Conservation (phyloP, 2,888 invertebrate species). For the Nowickia ferox region DNA sequence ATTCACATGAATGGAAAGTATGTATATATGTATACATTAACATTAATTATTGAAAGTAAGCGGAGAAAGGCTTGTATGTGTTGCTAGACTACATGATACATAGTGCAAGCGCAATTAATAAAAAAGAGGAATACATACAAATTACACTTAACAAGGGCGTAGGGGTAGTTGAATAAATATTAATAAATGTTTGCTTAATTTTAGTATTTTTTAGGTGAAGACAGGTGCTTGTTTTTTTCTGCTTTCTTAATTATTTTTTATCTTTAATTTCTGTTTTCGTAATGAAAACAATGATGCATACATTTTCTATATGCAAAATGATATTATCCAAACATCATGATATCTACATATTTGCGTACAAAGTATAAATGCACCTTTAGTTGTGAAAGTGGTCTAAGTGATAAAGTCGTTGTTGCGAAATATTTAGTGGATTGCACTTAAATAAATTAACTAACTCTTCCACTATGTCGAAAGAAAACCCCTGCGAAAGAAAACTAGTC, state of each 20-base stretch:
- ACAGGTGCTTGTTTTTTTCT: conserved; percentile 56
- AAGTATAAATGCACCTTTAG: too few species aligned
- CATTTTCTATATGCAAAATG: conserved; percentile 40
- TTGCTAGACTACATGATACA: conserved; percentile 16
- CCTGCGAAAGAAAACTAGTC: too few species aligned
- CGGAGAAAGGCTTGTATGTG: neutral
- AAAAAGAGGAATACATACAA: too few species aligned
- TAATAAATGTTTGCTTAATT: neutral
- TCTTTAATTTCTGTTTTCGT: neutral
- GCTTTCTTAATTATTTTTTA: neutral
- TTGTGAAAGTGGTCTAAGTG: too few species aligned
- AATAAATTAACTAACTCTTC: too few species aligned
- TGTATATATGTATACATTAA: too few species aligned
- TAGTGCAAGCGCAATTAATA: neutral
- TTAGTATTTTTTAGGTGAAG: conserved; percentile 31
- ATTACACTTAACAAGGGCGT: neutral
- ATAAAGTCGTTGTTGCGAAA: too few species aligned
- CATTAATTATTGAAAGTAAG: neutral
- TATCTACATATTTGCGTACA: too few species aligned
- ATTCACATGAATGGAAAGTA: too few species aligned
- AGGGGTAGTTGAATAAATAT: conserved; percentile 19
- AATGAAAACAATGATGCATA: neutral
- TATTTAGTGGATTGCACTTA: too few species aligned
- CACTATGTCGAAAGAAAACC: too few species aligned
- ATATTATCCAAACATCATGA: too few species aligned